Evolutionary conservation across 64 coral and sea anemone genomes (phyloP).

Genomic region (Stichodactyla mertensii): DNA sequence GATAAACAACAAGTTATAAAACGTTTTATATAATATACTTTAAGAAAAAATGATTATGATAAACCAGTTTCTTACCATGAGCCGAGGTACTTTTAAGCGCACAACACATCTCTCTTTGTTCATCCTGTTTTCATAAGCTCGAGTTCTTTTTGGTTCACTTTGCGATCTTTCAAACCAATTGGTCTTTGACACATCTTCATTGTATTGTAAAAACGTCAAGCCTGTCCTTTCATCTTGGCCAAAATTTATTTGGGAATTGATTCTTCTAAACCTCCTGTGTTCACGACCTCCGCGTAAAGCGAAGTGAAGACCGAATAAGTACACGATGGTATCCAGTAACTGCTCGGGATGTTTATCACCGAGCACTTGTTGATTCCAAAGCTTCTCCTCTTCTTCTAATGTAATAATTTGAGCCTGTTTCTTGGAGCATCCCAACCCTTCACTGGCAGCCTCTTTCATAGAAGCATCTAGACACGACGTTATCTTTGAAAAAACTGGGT

Average conservation of each 20-base stretch:
- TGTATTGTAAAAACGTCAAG: background rate
- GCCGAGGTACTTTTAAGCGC: background rate
- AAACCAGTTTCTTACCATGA: no score
- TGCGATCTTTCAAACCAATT: background rate
- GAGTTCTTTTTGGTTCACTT: no score
- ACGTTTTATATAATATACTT: no score
- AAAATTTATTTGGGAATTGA: background rate
- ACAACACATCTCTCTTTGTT: conserved; percentile 5
- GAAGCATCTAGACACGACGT: background rate
- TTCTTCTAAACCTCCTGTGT: background rate
- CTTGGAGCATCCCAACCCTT: background rate
- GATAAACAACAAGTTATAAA: no score
- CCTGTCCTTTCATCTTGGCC: background rate
- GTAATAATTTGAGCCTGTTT: conserved; percentile 16
- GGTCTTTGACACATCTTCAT: background rate
- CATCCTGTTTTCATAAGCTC: conserved; percentile 3
- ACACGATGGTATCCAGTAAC: conserved; percentile 14
- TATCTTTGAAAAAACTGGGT: background rate
- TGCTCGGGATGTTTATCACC: conserved; percentile 20
- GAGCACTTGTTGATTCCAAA: background rate
- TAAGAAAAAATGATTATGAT: background rate
- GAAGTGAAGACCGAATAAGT: conserved; percentile 26
- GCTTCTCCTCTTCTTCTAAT: conserved; percentile 12
- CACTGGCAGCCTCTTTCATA: conserved; percentile 11
- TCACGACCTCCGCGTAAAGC: conserved; percentile 10